phyloP scores from a whole-genome alignment of 2,113 vertebrate species.

The Austrofundulus limnaeus region DNA sequence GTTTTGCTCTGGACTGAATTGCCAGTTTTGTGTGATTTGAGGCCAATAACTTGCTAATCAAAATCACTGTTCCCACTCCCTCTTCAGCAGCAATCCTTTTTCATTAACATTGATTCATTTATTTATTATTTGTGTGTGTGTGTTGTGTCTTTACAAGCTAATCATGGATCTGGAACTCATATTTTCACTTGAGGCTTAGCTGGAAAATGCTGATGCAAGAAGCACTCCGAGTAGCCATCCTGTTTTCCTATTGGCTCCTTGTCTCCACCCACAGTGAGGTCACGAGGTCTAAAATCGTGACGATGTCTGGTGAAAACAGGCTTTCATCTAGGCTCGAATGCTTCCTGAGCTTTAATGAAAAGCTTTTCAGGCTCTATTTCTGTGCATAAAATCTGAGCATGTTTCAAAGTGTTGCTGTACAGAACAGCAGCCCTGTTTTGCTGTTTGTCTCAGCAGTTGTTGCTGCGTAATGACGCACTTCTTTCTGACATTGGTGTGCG shows the following conservation, averaged over 20 bases:
- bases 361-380: constrained; percentile 48
- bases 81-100: constrained; percentile 51
- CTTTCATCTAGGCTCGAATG: constrained; percentile 60
- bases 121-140: no score
- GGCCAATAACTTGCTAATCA: constrained; percentile 47
- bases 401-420: constrained; percentile 40
- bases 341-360: constrained; percentile 50
- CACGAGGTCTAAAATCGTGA: constrained; percentile 64
- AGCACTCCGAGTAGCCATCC: constrained; percentile 40
- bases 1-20: constrained; percentile 45
- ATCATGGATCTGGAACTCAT: constrained; percentile 57
- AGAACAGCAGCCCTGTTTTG: constrained; percentile 52
- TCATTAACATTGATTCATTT: constrained; percentile 41
- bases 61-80: constrained; percentile 52
- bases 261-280: constrained; percentile 69
- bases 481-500: constrained; percentile 62
- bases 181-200: constrained; percentile 60
- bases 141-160: constrained; percentile 66
- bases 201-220: constrained; percentile 68
- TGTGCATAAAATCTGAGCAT: constrained; percentile 34
- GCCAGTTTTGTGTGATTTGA: constrained; percentile 46
- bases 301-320: constrained; percentile 63
- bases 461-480: constrained; percentile 55
- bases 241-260: constrained; percentile 55
- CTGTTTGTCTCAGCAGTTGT: constrained; percentile 8